Evolutionary conservation across 2,797 vertebrate genomes (phyloP).

Genomic region (Arrhamphus sclerolepis): DNA sequence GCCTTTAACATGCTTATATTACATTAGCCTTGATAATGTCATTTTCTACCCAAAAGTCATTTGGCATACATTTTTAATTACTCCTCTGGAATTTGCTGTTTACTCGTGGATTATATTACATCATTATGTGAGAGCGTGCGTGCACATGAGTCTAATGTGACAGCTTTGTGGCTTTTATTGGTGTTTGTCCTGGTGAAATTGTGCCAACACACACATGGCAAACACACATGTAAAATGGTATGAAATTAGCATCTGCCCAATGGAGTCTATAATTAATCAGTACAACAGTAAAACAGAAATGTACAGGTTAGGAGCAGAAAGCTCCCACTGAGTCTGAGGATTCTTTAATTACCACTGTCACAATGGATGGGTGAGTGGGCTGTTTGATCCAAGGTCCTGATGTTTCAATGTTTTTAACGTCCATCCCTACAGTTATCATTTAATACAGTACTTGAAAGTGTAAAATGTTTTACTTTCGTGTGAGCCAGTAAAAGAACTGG

Average conservation of each 20-base stretch:
- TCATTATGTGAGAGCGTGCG: slow-evolving; percentile 1
- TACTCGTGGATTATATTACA: slow-evolving; percentile 14
- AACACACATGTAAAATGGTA: slow-evolving; percentile 17
- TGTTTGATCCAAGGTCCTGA: too few relatives aligned
- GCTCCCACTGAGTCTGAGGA: too few relatives aligned
- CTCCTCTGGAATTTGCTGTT: slow-evolving; percentile 4
- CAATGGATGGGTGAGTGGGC: too few relatives aligned
- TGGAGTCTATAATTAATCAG: slow-evolving; percentile 7
- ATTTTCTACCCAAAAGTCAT: too few relatives aligned
- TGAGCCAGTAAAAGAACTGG: too few relatives aligned
- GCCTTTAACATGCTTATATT: too few relatives aligned
- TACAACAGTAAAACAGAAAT: slow-evolving; percentile 4
- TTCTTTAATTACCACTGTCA: too few relatives aligned
- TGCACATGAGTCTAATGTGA: slow-evolving; percentile 2
- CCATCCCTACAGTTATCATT: too few relatives aligned
- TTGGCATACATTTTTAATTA: not conserved
- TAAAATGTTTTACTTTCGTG: too few relatives aligned
- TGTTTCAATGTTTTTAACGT: too few relatives aligned
- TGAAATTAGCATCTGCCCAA: slow-evolving; percentile 11
- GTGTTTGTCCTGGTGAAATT: slow-evolving; percentile 20
- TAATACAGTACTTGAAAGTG: too few relatives aligned
- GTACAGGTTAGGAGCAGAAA: not conserved
- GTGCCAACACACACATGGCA: slow-evolving; percentile 1
- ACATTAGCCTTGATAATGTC: too few relatives aligned
- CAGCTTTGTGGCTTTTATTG: slow-evolving; percentile 32